These are phyloP conservation scores for Aphelenchoides besseyi DNA, from an alignment of 1,140 invertebrate genomes.

Conservation along the genomic window DNA sequence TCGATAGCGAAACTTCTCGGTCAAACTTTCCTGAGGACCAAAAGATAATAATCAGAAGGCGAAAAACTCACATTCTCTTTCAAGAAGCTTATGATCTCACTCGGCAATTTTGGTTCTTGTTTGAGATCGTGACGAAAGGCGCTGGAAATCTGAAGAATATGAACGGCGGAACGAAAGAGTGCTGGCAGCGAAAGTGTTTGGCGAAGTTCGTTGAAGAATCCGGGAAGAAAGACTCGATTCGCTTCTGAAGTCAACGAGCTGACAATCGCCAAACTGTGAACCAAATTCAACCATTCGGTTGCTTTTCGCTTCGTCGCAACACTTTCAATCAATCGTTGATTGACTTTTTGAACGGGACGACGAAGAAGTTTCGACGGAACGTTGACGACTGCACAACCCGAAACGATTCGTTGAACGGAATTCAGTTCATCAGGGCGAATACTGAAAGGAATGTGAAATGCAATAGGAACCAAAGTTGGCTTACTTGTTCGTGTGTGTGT, in stretches of 20 bases:
- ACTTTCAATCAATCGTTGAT: not conserved
- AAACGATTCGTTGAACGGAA: not conserved
- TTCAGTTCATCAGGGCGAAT: not conserved
- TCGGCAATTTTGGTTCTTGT: not conserved
- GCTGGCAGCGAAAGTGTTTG: not conserved
- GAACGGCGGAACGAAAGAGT: not conserved
- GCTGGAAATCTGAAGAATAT: not conserved
- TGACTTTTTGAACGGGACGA: not conserved
- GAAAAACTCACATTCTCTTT: not conserved
- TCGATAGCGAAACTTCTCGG: not conserved
- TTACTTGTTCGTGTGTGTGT: not conserved
- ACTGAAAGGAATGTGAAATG: not conserved
- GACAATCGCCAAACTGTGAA: not conserved
- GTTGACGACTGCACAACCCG: slow-evolving; percentile 2
- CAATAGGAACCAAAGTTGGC: slow-evolving; percentile 3
- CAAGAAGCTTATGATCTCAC: not conserved
- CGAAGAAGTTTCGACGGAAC: not conserved
- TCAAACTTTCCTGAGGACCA: not conserved
- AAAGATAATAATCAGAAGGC: not conserved
- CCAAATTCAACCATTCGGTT: not conserved
- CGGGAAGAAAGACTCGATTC: not conserved
- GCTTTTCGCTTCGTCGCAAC: not conserved
- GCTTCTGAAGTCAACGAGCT: not conserved
- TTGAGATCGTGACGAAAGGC: not conserved
- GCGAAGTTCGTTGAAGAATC: slow-evolving; percentile 3